Evolutionary conservation across 1,140 invertebrate species (phyloP), one percentile per base, ranked within the genome.

Genomic region (Drosophila trapezifrons): DNA sequence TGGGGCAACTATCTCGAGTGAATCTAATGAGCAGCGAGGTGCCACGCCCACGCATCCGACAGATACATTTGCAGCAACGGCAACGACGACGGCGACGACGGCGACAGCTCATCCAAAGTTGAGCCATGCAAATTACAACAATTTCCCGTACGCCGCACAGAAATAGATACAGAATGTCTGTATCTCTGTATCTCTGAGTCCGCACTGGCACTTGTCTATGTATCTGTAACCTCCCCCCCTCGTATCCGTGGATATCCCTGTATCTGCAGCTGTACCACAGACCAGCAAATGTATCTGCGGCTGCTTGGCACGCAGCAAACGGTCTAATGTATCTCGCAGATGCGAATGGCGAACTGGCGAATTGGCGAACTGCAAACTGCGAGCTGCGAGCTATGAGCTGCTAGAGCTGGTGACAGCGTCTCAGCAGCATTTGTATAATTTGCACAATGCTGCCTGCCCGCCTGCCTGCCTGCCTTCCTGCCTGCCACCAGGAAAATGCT

Each of bases 81-180:
- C 56, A 25, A 29, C 17, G 35, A 18, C 64, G 42, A 12, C 20
- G 35, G 12, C 60, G 17, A 37, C 27, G n/a, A 18, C 42, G n/a
- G 64, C 52, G 45, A 49, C 60, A 76, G 72, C 73, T 75, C 74
- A 77, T 67, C 75, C 76, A 73, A 59, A 47, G 72, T 49, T 76
- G 71, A 82, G 71, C 80, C 71, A 87, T 86, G 83, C 83, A 86
- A 86, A 82, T 86, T 87, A 86, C 83, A 85, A 84, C 63, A 79
- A 86, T 86, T 86, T 87, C 83, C 67, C 83, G 83, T 80, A 78
- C 46, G 69, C 43, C 64, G 64, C 75, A 83, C 80, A 78, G 75
- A 86, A 86, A 86, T 86, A 86, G 83, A 86, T 86, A 74, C 75
- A 70, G 84, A 86, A 85, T 80, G 58, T 60, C 42, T 52, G 62